These are phyloP conservation scores for Ailuropoda melanoleuca DNA, from an alignment of 2,113 vertebrate species.

Conservation along the genomic window DNA sequence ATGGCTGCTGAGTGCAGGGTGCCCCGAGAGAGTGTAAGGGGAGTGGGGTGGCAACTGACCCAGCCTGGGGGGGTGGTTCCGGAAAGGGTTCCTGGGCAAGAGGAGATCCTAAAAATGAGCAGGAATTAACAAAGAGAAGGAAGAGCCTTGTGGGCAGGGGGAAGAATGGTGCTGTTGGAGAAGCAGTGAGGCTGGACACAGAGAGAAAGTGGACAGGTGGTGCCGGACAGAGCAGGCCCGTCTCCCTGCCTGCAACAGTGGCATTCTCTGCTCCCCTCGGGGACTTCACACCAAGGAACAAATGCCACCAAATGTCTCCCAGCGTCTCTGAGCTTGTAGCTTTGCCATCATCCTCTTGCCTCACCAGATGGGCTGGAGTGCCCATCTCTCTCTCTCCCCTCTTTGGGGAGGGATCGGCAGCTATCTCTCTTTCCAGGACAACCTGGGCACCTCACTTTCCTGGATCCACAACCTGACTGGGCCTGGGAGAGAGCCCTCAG, in stretches of 20 bases:
- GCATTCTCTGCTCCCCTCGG: neutral
- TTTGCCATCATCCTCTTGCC: neutral
- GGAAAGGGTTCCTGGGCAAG: neutral
- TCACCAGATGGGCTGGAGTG: fast-evolving
- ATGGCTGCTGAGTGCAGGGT: neutral
- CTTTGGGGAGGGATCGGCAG: neutral
- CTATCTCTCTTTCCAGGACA: neutral
- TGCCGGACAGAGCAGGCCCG: neutral
- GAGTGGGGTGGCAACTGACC: neutral
- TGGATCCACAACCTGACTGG: neutral
- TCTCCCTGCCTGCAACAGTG: neutral
- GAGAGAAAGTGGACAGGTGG: neutral
- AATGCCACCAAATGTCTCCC: no score
- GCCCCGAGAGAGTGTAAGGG: neutral
- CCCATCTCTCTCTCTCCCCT: neutral
- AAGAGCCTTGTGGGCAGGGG: neutral
- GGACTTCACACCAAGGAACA: neutral
- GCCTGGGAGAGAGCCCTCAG: neutral
- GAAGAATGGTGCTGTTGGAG: neutral
- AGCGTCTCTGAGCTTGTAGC: neutral
- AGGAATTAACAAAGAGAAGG: neutral
- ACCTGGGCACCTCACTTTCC: neutral
- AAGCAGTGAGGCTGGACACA: neutral
- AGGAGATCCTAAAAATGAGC: neutral
- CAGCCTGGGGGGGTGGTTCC: neutral